phyloP scores from a whole-genome alignment of 1,140 invertebrate species.

The Heliothis subflexa region DNA sequence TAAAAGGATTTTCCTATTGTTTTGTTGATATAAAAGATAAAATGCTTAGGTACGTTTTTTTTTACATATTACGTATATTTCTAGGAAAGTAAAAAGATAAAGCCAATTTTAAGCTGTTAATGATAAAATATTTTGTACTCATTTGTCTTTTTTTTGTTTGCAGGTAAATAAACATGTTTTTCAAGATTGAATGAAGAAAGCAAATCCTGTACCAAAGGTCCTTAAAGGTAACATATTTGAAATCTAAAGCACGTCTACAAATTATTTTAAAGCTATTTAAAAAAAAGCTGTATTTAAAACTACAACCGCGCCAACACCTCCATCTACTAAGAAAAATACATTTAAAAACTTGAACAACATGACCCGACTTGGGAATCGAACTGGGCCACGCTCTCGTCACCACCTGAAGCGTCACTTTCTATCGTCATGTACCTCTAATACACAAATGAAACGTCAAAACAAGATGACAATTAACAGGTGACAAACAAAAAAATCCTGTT shows the following conservation, averaged over 20 bases:
- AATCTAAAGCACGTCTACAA: no score
- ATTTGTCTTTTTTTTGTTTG: slow-evolving; percentile 12
- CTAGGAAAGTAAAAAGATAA: neutral
- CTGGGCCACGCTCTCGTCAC: no score
- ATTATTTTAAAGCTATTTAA: no score
- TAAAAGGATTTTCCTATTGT: neutral
- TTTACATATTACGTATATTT: neutral
- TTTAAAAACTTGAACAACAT: no score
- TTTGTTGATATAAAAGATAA: slow-evolving; percentile 4
- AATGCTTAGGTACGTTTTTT: neutral
- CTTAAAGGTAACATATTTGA: no score
- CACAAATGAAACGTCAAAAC: neutral
- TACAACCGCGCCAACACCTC: no score
- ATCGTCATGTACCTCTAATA: neutral
- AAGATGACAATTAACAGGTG: slow-evolving; percentile 26
- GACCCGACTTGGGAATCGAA: no score
- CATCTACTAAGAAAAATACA: no score
- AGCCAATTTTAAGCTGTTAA: slow-evolving; percentile 2
- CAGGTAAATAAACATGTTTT: slow-evolving; percentile 5
- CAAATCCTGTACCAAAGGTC: no score
- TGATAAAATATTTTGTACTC: neutral
- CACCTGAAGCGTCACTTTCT: no score
- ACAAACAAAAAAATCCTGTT: slow-evolving; percentile 7
- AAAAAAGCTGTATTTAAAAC: no score
- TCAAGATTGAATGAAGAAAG: no score